These are phyloP conservation scores for Galbula dea DNA, from an alignment of 2,113 vertebrate species.

Conservation along the genomic window DNA sequence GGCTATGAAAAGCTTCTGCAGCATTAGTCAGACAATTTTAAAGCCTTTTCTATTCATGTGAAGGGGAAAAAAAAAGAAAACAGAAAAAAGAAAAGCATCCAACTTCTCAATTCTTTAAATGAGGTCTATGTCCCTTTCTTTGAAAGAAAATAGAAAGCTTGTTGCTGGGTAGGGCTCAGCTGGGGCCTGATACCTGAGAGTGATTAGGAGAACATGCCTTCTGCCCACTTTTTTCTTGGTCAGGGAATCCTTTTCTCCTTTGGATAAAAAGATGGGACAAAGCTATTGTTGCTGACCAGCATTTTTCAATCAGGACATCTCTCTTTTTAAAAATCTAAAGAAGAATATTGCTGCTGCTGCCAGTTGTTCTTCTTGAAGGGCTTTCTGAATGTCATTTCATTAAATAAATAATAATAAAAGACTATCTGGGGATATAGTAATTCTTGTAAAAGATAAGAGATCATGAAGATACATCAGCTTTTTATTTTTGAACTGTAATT, in stretches of 20 bases:
- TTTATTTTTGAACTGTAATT: conserved; percentile 19
- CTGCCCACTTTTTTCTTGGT: conserved; percentile 19
- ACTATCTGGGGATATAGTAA: not conserved
- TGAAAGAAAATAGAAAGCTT: conserved; percentile 7
- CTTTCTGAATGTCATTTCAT: conserved; percentile 36
- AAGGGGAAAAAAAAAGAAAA: rapidly evolving
- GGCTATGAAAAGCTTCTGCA: not conserved
- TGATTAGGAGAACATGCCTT: conserved; percentile 26
- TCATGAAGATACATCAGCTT: not conserved
- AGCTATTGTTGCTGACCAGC: conserved; percentile 38
- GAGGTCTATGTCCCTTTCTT: conserved; percentile 8
- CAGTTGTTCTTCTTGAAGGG: conserved; percentile 41
- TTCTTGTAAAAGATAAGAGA: not conserved
- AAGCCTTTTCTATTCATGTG: not conserved
- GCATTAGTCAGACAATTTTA: not conserved
- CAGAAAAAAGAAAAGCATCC: not conserved
- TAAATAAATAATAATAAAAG: no score
- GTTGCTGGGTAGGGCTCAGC: conserved; percentile 25
- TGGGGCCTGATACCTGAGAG: conserved; percentile 33
- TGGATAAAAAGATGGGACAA: not conserved
- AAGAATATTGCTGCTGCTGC: conserved; percentile 25
- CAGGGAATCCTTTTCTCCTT: conserved; percentile 8
- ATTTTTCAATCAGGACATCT: conserved; percentile 49
- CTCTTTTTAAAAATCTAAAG: conserved; percentile 10
- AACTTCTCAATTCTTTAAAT: conserved; percentile 2